Evolutionary conservation across 2,888 invertebrate genomes (phyloP), one percentile per base, ranked within the genome.

Genomic region (Caenorhabditis doughertyi): DNA sequence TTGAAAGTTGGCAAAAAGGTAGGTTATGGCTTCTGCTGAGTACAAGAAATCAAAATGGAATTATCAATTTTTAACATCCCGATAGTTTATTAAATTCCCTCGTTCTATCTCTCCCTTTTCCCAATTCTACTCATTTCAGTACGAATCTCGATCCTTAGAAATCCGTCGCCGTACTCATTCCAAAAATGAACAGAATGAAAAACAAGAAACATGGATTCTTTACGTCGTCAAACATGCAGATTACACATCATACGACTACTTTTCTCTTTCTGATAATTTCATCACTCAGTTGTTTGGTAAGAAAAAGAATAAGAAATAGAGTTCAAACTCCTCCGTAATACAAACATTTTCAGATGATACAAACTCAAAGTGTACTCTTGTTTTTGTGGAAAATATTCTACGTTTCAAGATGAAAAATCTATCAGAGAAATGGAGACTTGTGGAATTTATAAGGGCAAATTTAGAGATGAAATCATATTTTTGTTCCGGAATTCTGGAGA

Each of bases 191-290:
- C 55, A 62, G 39, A 32, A 42, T 39, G 73, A 47, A 55, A 55
- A 44, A 65, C 65, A 74, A 49, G 74, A 74, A 47, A 35, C n/a
- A 42, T 56, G 74, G 65, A 55, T 16, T 27, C 44, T 58, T 29
- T 35, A 65, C 39, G 27, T 65, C 56, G 49, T 74, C 32, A 74
- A 65, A 23, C n/a, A 74, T 74, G 65, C 74, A 74, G 74, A 74
- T 74, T 73, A 73, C 47, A 74, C 74, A 32, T 74, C 74, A n/a
- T 73, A 64, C 47, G 64, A 73, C 55, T 64, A 32, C 32, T 65
- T 55, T 42, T 32, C 44, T 32, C 65, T 73, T 9, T 64, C 64
- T 11, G 23, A 73, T 9, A 35, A 32, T 62, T 55, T 56, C 73
- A 74, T 74, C 23, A 65, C 39, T 29, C 73, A 62, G 73, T 55